These are phyloP conservation scores for Xylophagus ater DNA, from an alignment of 2,888 invertebrate species.

Conservation along the genomic window DNA sequence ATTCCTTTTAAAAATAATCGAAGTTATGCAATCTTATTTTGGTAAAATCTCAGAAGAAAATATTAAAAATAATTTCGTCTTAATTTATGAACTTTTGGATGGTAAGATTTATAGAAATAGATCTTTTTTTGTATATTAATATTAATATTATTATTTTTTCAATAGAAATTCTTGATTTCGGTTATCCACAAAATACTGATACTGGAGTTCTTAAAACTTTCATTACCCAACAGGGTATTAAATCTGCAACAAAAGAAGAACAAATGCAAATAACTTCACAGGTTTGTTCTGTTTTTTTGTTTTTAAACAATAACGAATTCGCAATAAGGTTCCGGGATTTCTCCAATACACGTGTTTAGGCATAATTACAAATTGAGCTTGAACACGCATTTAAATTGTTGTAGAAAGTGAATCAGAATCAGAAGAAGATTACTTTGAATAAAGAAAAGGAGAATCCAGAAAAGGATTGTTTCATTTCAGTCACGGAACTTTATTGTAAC, in stretches of 20 bases:
- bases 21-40: conserved; percentile 99
- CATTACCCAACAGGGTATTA: conserved; percentile 98
- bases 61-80: conserved; percentile 99
- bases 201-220: conserved; percentile 98
- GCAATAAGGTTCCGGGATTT: too few species aligned
- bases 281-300: conserved; percentile 27
- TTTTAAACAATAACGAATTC: too few species aligned
- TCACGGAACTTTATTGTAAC: too few species aligned
- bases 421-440: too few species aligned
- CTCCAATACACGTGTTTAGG: too few species aligned
- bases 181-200: conserved; percentile 99
- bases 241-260: conserved; percentile 97
- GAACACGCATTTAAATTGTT: too few species aligned
- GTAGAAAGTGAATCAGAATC: too few species aligned
- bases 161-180: conserved; percentile 99
- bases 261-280: conserved; percentile 99
- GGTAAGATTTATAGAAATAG: too few species aligned
- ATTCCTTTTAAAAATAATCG: conserved; percentile 93
- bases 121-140: not conserved
- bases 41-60: conserved; percentile 99
- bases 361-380: too few species aligned
- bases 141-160: conserved; percentile 22
- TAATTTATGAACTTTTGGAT: conserved; percentile 97
- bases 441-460: too few species aligned
- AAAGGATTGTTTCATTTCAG: too few species aligned